phyloP scores from a whole-genome alignment of 2,113 vertebrate genomes.

The Zingel zingel region DNA sequence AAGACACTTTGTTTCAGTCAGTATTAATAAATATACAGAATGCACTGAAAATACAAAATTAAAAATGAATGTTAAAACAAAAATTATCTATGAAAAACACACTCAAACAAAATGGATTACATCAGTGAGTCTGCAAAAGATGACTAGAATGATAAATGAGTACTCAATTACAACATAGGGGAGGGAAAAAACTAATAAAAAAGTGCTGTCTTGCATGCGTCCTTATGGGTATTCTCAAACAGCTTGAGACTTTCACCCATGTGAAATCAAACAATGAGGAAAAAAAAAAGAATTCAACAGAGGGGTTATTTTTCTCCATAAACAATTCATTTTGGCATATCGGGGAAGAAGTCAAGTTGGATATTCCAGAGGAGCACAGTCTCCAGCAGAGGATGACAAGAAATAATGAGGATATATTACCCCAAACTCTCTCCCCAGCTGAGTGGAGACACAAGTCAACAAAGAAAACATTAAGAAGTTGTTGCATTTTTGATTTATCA shows the following conservation, averaged over 20 bases:
- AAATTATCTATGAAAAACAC: slow-evolving; percentile 56
- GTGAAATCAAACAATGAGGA: slow-evolving; percentile 61
- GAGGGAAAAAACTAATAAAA: slow-evolving; percentile 18
- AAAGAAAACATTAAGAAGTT: slow-evolving; percentile 72
- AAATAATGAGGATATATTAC: slow-evolving; percentile 86
- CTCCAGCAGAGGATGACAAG: slow-evolving; percentile 80
- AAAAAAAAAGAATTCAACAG: slow-evolving; percentile 51
- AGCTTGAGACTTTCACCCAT: slow-evolving; percentile 61
- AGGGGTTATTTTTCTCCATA: slow-evolving; percentile 83
- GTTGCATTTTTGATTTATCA: slow-evolving; percentile 75
- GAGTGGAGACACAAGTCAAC: slow-evolving; percentile 72
- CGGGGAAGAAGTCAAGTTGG: slow-evolving; percentile 81
- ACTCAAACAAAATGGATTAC: slow-evolving; percentile 53
- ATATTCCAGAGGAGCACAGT: slow-evolving; percentile 77
- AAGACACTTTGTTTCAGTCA: slow-evolving; percentile 53
- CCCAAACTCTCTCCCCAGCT: slow-evolving; percentile 74
- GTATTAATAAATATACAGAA: slow-evolving; percentile 45
- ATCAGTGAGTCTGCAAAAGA: slow-evolving; percentile 44
- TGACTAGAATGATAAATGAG: slow-evolving; percentile 61
- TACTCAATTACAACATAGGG: slow-evolving; percentile 60
- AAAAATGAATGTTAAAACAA: slow-evolving; percentile 50
- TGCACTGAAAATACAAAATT: slow-evolving; percentile 49
- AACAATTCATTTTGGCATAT: slow-evolving; percentile 80
- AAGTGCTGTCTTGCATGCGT: slow-evolving; percentile 29
- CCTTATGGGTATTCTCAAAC: slow-evolving; percentile 45